Conservation (phyloP, 2,113 vertebrate genomes). For the Oncorhynchus tshawytscha region DNA sequence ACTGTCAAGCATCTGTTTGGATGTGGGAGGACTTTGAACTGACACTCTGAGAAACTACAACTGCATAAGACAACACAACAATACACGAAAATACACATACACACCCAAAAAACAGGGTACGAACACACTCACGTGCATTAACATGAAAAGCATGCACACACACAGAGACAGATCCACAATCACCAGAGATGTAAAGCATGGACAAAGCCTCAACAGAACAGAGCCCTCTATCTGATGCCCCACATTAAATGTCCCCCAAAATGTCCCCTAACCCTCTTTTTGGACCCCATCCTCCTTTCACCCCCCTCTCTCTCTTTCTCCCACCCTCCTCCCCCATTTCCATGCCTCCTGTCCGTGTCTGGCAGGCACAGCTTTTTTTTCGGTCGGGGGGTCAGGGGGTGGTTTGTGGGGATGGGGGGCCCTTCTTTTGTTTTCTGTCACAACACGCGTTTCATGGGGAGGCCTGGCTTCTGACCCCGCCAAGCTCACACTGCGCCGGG, state of each 20-base stretch:
- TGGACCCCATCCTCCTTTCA: slow-evolving; percentile 26
- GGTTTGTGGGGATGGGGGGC: slow-evolving; percentile 49
- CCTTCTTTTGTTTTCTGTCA: slow-evolving; percentile 73
- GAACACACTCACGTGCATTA: not conserved
- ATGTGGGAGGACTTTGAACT: slow-evolving; percentile 51
- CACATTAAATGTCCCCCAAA: slow-evolving; percentile 36
- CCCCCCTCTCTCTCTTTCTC: slow-evolving; percentile 11
- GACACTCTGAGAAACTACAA: slow-evolving; percentile 21
- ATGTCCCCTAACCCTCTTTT: slow-evolving; percentile 18
- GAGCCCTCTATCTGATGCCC: slow-evolving; percentile 43
- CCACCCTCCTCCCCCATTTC: not conserved
- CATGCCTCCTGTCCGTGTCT: slow-evolving; percentile 24
- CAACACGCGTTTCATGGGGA: slow-evolving; percentile 70
- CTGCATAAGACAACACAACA: slow-evolving; percentile 35
- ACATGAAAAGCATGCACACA: no score
- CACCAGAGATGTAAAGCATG: slow-evolving; percentile 41
- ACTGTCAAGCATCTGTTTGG: slow-evolving; percentile 27
- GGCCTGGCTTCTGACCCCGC: slow-evolving; percentile 72
- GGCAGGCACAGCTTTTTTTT: slow-evolving; percentile 6
- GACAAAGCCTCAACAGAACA: slow-evolving; percentile 45
- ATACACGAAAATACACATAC: slow-evolving; percentile 33
- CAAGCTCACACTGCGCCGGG: slow-evolving; percentile 58
- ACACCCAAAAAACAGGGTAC: slow-evolving; percentile 1
- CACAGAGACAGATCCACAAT: not conserved
- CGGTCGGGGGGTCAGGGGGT: slow-evolving; percentile 11